Base-by-base conservation (phyloP, 1,140 invertebrate species). In the Pogonus chalceus region DNA sequence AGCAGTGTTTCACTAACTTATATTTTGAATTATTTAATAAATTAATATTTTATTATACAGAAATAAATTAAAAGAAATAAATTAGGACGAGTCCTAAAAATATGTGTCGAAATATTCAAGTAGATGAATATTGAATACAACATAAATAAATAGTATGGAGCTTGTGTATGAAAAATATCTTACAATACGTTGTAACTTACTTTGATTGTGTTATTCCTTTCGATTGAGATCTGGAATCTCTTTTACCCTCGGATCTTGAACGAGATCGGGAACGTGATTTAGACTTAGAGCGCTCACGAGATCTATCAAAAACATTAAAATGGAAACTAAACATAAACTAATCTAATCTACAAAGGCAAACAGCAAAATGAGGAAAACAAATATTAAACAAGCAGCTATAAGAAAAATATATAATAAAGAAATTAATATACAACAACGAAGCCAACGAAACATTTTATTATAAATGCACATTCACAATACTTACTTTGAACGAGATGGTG, bases 401-500 rank as follows among this genome's bases (percentile, higher is more conserved):
- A 31, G 14, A 4, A 4, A 31, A 31, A 14, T 14, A 31, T 31
- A 31, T 16, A 43, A 43, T 14, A 12, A 43, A 7, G 18, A 10
- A n/a, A 18, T 46, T 23, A 21, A 37, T 57, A 35, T 20, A 51
- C 2, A 23, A 57, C 4, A 16, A 20, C 9, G n/a, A 49, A 48
- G 18, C 14, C 51, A 2, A 14, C 20, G 21, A 24, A 52, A 46
- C 52, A 52, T 39, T 23, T 31, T 51, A 14, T 16, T 37, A 26
- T 9, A 39, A 31, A 31, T 31, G 7, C 43, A 47, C 31, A 18
- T 20, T 18, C 22, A 26, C 35, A 53, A 37, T 12, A 23, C 52
- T 54, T 51, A 61, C 56, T 59, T 61, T 18, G 60, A 61, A 26
- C 78, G 75, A 4, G 80, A 82, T 54, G 78, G 69, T 48, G 83